These are phyloP conservation scores for Cyprinus carpio DNA, from an alignment of 2,113 vertebrate species.

Conservation along the genomic window DNA sequence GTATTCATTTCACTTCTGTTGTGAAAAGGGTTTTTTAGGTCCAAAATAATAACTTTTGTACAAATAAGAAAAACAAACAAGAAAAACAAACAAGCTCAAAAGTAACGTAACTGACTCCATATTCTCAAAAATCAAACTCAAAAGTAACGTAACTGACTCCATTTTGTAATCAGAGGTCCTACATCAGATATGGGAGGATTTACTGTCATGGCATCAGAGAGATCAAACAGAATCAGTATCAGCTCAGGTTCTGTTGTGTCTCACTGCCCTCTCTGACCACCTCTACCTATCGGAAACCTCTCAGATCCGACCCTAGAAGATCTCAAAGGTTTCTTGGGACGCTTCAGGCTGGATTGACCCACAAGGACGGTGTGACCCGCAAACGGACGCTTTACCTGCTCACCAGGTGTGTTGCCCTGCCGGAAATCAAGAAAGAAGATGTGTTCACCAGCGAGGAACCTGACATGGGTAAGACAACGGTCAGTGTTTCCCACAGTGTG, in stretches of 20 bases:
- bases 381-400: constrained; percentile 87
- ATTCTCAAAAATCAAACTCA: constrained; percentile 71
- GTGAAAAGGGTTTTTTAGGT: too few relatives aligned
- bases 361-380: constrained; percentile 78
- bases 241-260: constrained; percentile 72
- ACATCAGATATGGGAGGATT: constrained; percentile 67
- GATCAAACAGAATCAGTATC: constrained; percentile 56
- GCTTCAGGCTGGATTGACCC: constrained; percentile 81
- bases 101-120: too few relatives aligned
- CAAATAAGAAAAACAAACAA: too few relatives aligned
- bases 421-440: constrained; percentile 60
- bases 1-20: too few relatives aligned
- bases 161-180: constrained; percentile 61
- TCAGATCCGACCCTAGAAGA: constrained; percentile 63
- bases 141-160: too few relatives aligned
- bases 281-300: constrained; percentile 64
- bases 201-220: constrained; percentile 62
- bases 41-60: too few relatives aligned
- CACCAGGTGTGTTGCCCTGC: constrained; percentile 79
- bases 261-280: constrained; percentile 81
- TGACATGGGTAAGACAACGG: constrained; percentile 63
- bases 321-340: constrained; percentile 78
- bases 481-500: background rate
- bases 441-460: constrained; percentile 41
- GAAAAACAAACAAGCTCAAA: too few relatives aligned